Evolutionary conservation across 2,888 invertebrate genomes (phyloP).

Genomic region (Sinopyrophorus schimmeli): DNA sequence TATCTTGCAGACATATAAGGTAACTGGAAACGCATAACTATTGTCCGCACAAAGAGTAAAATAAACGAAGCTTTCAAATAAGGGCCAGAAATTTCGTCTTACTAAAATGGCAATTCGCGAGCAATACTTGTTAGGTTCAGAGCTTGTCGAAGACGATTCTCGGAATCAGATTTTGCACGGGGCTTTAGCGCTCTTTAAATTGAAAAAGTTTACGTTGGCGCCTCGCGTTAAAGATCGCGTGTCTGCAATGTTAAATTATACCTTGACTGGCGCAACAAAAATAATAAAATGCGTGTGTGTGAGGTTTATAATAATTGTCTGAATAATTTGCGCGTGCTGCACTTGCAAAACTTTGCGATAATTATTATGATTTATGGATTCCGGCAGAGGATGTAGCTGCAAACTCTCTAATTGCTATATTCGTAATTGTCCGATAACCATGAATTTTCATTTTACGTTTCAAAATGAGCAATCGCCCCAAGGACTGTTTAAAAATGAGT

Average conservation of each 20-base stretch:
- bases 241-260: slow-evolving; percentile 23
- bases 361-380: slow-evolving; percentile 23
- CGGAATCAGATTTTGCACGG: slow-evolving; percentile 13
- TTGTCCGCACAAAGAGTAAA: slow-evolving; percentile 27
- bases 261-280: slow-evolving; percentile 15
- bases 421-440: slow-evolving; percentile 15
- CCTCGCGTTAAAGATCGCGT: slow-evolving; percentile 10
- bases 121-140: slow-evolving; percentile 16
- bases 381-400: slow-evolving; percentile 14
- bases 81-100: slow-evolving; percentile 22
- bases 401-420: slow-evolving; percentile 18
- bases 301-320: slow-evolving; percentile 5
- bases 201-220: slow-evolving; percentile 24
- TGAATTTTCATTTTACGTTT: too few species aligned
- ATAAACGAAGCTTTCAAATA: slow-evolving; percentile 22
- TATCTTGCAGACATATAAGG: slow-evolving; percentile 37
- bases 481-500: too few species aligned
- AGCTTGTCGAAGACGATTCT: slow-evolving; percentile 9
- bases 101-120: slow-evolving; percentile 27
- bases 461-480: too few species aligned
- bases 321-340: slow-evolving; percentile 21
- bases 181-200: slow-evolving; percentile 17
- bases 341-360: slow-evolving; percentile 16
- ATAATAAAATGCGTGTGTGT: slow-evolving; percentile 1
- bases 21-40: slow-evolving; percentile 33